Conservation (phyloP, 1,140 invertebrate species). For the Procambarus clarkii region DNA sequence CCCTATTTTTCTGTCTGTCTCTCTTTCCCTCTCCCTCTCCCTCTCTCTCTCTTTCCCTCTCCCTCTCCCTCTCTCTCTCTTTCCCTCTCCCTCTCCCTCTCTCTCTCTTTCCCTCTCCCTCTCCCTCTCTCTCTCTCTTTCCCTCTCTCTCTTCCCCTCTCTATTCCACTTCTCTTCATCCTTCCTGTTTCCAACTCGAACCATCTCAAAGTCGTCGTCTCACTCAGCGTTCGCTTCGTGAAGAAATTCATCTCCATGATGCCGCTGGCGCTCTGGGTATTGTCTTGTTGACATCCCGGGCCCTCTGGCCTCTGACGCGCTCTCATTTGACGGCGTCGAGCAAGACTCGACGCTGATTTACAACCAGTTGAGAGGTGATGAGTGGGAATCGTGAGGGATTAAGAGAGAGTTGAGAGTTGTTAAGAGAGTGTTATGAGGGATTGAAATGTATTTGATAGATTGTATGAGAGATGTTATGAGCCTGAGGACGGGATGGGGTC, state of each 20-base stretch:
- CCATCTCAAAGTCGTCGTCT: neutral
- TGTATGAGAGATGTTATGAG: too few relatives aligned
- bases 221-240: neutral
- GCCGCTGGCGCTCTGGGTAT: neutral
- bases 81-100: neutral
- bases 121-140: too few relatives aligned
- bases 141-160: neutral
- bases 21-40: too few relatives aligned
- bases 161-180: neutral
- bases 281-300: neutral
- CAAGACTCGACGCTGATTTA: too few relatives aligned
- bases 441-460: too few relatives aligned
- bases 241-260: neutral
- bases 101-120: too few relatives aligned
- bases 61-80: neutral
- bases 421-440: too few relatives aligned
- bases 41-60: too few relatives aligned
- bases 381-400: neutral
- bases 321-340: too few relatives aligned
- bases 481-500: too few relatives aligned
- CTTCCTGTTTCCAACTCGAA: neutral
- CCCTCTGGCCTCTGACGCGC: neutral
- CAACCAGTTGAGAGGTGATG: too few relatives aligned
- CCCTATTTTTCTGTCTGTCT: too few relatives aligned
- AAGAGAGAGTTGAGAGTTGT: neutral